phyloP scores from a whole-genome alignment of 2,888 invertebrate species.

The Tromatobia lineatoria region DNA sequence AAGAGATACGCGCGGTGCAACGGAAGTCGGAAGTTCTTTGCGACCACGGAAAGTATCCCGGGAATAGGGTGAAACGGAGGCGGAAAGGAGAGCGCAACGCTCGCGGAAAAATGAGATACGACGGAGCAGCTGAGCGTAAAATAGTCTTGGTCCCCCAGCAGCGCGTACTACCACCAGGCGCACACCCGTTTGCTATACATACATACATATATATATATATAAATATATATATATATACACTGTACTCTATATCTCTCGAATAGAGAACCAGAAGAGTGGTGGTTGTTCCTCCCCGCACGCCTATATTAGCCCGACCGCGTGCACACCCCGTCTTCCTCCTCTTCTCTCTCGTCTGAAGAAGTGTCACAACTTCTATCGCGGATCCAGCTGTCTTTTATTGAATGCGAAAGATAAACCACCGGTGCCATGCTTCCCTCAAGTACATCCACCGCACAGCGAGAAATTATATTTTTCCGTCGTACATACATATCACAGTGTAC shows the following conservation, averaged over 20 bases:
- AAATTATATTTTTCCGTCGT: constrained; percentile 61
- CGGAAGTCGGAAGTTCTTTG: constrained; percentile 65
- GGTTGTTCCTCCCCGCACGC: constrained; percentile 57
- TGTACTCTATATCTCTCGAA: constrained; percentile 18
- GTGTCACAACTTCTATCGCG: constrained; percentile 38
- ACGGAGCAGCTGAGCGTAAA: constrained; percentile 83
- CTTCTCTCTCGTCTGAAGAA: constrained; percentile 45
- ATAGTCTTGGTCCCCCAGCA: constrained; percentile 77
- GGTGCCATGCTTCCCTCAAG: constrained; percentile 28
- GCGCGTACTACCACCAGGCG: constrained; percentile 66
- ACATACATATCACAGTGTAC: constrained; percentile 35
- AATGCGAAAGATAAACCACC: constrained; percentile 69
- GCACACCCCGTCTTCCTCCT: constrained; percentile 52
- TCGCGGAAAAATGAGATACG: constrained; percentile 82
- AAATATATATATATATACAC: constrained; percentile 20
- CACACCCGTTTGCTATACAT: constrained; percentile 44
- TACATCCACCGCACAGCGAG: constrained; percentile 25
- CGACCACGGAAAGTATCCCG: constrained; percentile 69
- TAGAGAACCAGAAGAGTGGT: constrained; percentile 6
- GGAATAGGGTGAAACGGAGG: constrained; percentile 62
- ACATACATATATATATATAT: constrained; percentile 16
- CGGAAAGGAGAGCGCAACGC: constrained; percentile 72
- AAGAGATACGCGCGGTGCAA: constrained; percentile 48
- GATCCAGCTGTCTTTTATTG: constrained; percentile 69
- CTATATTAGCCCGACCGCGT: constrained; percentile 69